Base-by-base conservation (phyloP, 2,797 vertebrate genomes). In the Thripadectes ignobilis region DNA sequence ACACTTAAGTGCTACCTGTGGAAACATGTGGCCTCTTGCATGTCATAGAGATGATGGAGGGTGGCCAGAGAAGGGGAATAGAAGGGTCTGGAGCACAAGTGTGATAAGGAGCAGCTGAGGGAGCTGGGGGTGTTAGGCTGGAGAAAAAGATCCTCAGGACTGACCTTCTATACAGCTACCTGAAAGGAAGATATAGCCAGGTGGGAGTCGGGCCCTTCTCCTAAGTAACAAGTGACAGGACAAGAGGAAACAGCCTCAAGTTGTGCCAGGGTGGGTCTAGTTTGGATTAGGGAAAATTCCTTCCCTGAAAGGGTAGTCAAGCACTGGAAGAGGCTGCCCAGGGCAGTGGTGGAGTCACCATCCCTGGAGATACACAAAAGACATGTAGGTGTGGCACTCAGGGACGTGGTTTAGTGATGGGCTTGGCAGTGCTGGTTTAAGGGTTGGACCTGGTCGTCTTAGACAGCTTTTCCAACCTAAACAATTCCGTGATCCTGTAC, bases 21-120 rank as follows among this genome's bases (percentile, higher is more conserved):
- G 63, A 38, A 81, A 62, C 17, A 6, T 15, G 12, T 19, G 34
- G 61, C 32, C 52, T 93, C 73, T 27, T 38, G 21, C 24, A 24
- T 0, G 13, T 41, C 57, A 15, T 0, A 36, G 46, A 36, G 7
- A 13, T 23, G 30, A 15, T 61, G 0, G 2, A 36, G 27, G 0
- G 0, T 18, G 52, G 41, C 46, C 59, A 54, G 46, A 41, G 38
- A 34, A 65, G 15, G 52, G 45, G 26, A 46, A 23, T 30, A 34
- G 30, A 43, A 73, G 22, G 26, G 19, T 41, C 52, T 59, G 59
- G 59, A 85, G 74, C 30, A 36, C 14, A 20, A 5, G 5, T 32
- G 34, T 54, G 30, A 36, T 24, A 12, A 72, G 34, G 9, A 84
- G 13, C 10, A 66, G 39, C 45, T 77, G 45, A 36, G 34, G 38